These are phyloP conservation scores for Tachypleus tridentatus DNA, from an alignment of 1,140 invertebrate genomes.

Conservation along the genomic window DNA sequence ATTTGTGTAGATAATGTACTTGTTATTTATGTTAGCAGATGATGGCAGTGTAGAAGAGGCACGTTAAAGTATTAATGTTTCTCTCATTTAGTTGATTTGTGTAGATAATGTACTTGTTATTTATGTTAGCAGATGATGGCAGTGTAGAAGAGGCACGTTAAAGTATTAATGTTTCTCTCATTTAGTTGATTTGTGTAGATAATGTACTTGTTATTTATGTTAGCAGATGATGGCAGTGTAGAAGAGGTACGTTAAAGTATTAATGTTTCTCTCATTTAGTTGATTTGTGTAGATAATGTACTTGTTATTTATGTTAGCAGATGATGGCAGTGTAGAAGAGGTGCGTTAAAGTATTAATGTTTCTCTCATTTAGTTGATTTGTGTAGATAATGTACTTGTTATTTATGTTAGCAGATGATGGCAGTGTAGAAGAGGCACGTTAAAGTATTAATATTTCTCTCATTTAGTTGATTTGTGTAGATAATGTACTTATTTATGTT, in stretches of 20 bases:
- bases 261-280: too few relatives aligned
- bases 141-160: slow-evolving; percentile 9
- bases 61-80: not conserved
- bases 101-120: too few relatives aligned
- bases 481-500: not conserved
- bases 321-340: slow-evolving; percentile 21
- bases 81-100: too few relatives aligned
- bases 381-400: too few relatives aligned
- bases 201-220: too few relatives aligned
- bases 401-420: slow-evolving; percentile 24
- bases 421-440: slow-evolving; percentile 12
- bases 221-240: slow-evolving; percentile 23
- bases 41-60: slow-evolving; percentile 20
- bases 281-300: too few relatives aligned
- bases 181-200: too few relatives aligned
- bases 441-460: not conserved
- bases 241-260: slow-evolving; percentile 3
- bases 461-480: too few relatives aligned
- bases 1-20: too few relatives aligned
- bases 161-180: not conserved
- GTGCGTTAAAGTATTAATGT: not conserved
- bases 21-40: slow-evolving; percentile 15
- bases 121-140: slow-evolving; percentile 25
- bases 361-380: too few relatives aligned
- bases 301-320: slow-evolving; percentile 7